phyloP scores from a whole-genome alignment of 2,888 invertebrate genomes.

The Blera fallax region DNA sequence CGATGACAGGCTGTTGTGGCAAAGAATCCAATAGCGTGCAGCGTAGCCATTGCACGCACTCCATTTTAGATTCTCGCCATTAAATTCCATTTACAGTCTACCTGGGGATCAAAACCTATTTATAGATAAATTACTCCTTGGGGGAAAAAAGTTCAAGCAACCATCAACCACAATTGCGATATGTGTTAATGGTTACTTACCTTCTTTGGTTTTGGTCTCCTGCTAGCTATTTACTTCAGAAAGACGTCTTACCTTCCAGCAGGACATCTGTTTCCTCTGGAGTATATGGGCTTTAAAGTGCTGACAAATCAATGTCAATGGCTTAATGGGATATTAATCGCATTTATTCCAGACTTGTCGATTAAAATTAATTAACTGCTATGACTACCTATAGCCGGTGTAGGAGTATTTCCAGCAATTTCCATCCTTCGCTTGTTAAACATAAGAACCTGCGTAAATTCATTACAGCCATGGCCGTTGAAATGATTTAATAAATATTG shows the following conservation, averaged over 20 bases:
- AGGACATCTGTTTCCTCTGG: too few species aligned
- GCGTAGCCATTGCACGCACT: neutral
- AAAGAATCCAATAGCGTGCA: neutral
- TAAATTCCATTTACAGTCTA: neutral
- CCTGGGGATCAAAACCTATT: neutral
- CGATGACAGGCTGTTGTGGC: neutral
- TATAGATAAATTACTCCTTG: neutral
- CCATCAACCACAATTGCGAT: neutral
- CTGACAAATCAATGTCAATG: neutral
- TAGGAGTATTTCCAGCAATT: neutral
- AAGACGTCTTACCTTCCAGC: too few species aligned
- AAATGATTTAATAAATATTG: constrained; percentile 19
- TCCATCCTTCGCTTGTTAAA: neutral
- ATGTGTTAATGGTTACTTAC: neutral
- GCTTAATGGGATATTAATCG: neutral
- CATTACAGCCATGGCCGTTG: neutral
- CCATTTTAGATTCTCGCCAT: neutral
- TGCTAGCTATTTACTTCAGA: too few species aligned
- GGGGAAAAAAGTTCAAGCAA: neutral
- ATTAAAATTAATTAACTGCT: neutral
- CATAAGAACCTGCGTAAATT: neutral
- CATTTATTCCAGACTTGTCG: neutral
- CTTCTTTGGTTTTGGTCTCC: too few species aligned
- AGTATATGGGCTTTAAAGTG: too few species aligned
- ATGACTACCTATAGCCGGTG: neutral